Base-by-base conservation (phyloP, 92 coral and sea anemone species). In the Porites evermanni region DNA sequence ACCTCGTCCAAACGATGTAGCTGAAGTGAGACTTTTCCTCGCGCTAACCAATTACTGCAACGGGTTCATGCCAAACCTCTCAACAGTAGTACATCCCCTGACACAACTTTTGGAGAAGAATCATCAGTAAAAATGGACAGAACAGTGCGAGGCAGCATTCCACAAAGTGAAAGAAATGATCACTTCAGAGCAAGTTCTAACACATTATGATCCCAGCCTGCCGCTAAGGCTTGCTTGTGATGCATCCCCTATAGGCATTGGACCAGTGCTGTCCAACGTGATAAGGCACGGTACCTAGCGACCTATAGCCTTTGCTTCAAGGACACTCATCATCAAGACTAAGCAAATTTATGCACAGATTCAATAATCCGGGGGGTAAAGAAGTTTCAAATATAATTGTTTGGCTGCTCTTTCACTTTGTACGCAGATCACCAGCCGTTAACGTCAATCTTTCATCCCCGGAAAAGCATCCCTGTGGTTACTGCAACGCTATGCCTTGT, bases 201-300 rank as follows among this genome's bases (percentile, higher is more conserved):
- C 94, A 6, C 88, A 87, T 54, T 91, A 87, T 72, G 94, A 87
- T 65, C 91, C 94, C 11, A 87, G 60, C 26, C 86, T 90, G 23
- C 87, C 84, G 74, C 75, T 74, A 16, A 82, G 76, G 70, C 67
- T 84, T 59, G 88, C 93, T 38, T 86, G 93, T 32, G 93, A 86
- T 80, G 88, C 93, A 12, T 90, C 90, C 77, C 93, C 90, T 7
- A 68, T 67, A 14, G 88, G 93, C 3, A 90, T 90, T 71, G 90
- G 93, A 64, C 87, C 93, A 24, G 92, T 84, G 11, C 60, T 89
- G 8, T 84, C 92, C 12, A 84, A 88, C 67, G 14, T 64, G 53
- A 83, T 83, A 76, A 26, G 52, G 6, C 88, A 88, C 26, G 92
- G 88, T 14, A 64, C 84, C 14, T 83, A 88, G 69, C 81, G 83